These are phyloP conservation scores for Neodiprion virginianus DNA, from an alignment of 1,140 invertebrate genomes.

Conservation along the genomic window DNA sequence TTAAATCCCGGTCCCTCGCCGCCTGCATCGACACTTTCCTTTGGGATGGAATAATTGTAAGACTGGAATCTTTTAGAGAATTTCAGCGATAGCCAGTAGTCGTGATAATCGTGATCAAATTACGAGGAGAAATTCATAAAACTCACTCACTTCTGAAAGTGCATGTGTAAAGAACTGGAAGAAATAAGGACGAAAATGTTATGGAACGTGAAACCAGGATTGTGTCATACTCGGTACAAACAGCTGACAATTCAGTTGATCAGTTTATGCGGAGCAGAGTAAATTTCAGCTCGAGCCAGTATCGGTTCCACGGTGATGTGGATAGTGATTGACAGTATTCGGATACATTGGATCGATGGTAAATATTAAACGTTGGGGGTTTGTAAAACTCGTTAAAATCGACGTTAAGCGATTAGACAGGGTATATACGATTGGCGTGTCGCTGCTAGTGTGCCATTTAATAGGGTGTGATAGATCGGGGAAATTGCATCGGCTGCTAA, in stretches of 20 bases:
- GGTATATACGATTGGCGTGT: conserved; percentile 1
- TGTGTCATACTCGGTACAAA: too few relatives aligned
- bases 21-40: conserved; percentile 1
- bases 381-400: conserved; percentile 41
- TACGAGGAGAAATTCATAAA: too few relatives aligned
- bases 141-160: too few relatives aligned
- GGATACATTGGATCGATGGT: neutral
- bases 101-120: too few relatives aligned
- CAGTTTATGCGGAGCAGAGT: neutral
- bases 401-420: conserved; percentile 52
- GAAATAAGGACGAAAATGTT: too few relatives aligned
- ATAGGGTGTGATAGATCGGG: conserved; percentile 64
- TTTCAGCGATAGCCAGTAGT: too few relatives aligned
- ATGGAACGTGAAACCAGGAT: too few relatives aligned
- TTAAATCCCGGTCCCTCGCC: neutral
- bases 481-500: conserved; percentile 63
- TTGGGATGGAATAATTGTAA: neutral
- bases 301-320: too few relatives aligned
- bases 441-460: conserved; percentile 53
- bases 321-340: neutral
- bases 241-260: neutral
- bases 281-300: neutral
- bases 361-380: neutral
- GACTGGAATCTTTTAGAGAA: too few relatives aligned
- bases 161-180: too few relatives aligned